Percentiles rank a stretch among this genome's conserved stretches.
Conservation (phyloP, 2,113 vertebrate genomes). For the Spermophilus dauricus region DNA sequence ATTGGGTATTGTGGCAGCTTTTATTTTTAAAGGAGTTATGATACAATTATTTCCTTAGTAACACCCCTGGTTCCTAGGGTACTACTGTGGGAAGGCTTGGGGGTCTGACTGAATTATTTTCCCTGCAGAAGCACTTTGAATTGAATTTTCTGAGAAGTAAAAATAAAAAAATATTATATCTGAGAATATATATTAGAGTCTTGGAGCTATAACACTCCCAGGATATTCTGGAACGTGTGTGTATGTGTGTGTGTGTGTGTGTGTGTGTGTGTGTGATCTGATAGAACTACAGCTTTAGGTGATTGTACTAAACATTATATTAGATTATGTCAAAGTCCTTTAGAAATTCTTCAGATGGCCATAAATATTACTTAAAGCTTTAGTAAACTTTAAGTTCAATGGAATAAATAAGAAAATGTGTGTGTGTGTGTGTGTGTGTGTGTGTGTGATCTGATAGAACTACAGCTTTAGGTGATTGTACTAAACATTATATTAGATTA, state of each 20-base stretch:
- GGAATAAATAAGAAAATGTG: too few relatives aligned
- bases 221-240: background rate
- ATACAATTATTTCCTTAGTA: background rate
- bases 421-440: too few relatives aligned
- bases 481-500: background rate
- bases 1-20: background rate
- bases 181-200: conserved; percentile 30
- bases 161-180: conserved; percentile 49
- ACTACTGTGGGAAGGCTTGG: background rate
- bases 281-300: too few relatives aligned
- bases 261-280: too few relatives aligned
- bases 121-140: background rate
- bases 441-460: background rate
- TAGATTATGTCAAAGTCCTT: too few relatives aligned
- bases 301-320: too few relatives aligned
- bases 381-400: too few relatives aligned
- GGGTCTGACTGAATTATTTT: conserved; percentile 32
- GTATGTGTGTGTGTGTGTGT: background rate
- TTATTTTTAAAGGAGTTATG: background rate
- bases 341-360: too few relatives aligned
- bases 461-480: background rate
- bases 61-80: background rate
- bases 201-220: background rate
- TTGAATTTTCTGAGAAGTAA: conserved; percentile 44
- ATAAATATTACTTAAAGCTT: too few relatives aligned